Evolutionary conservation across 2,797 vertebrate species (phyloP).

Genomic region (Fistularia tabacaria): DNA sequence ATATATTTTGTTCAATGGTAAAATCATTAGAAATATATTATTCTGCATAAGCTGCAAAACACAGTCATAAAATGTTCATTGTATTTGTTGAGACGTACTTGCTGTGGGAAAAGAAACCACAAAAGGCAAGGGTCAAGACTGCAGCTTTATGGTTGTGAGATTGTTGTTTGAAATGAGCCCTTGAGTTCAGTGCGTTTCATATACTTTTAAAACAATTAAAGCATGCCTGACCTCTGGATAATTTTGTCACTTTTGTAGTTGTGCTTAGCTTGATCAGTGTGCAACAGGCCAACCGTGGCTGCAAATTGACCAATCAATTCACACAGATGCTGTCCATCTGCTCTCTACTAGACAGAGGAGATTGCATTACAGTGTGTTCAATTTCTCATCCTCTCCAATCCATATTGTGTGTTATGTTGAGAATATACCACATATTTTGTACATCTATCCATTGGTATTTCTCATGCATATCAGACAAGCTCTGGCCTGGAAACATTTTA

Average conservation of each 20-base stretch:
- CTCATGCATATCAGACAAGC: slow-evolving; percentile 3
- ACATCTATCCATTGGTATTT: slow-evolving; percentile 1
- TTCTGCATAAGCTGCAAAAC: too few species aligned
- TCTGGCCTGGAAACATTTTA: slow-evolving; percentile 4
- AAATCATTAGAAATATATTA: too few species aligned
- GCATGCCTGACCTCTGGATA: slow-evolving; percentile 36
- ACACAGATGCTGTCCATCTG: slow-evolving; percentile 48
- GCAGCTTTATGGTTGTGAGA: too few species aligned
- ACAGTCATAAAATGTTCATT: too few species aligned
- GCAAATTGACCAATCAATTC: slow-evolving; percentile 33
- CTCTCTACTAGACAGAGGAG: slow-evolving; percentile 7
- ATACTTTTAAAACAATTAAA: slow-evolving; percentile 29
- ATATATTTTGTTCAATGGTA: too few species aligned
- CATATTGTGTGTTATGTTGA: background rate
- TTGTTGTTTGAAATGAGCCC: too few species aligned
- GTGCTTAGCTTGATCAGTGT: slow-evolving; percentile 31
- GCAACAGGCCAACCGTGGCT: slow-evolving; percentile 17
- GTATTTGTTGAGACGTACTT: too few species aligned
- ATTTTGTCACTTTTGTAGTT: slow-evolving; percentile 46
- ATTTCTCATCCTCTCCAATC: slow-evolving; percentile 8
- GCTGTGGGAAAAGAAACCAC: too few species aligned
- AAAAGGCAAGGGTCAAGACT: too few species aligned
- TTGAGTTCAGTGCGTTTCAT: slow-evolving; percentile 4
- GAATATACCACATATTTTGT: background rate
- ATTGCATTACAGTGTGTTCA: slow-evolving; percentile 18